These are phyloP conservation scores for Nyctibius grandis DNA, from an alignment of 2,797 vertebrate genomes.

Conservation along the genomic window DNA sequence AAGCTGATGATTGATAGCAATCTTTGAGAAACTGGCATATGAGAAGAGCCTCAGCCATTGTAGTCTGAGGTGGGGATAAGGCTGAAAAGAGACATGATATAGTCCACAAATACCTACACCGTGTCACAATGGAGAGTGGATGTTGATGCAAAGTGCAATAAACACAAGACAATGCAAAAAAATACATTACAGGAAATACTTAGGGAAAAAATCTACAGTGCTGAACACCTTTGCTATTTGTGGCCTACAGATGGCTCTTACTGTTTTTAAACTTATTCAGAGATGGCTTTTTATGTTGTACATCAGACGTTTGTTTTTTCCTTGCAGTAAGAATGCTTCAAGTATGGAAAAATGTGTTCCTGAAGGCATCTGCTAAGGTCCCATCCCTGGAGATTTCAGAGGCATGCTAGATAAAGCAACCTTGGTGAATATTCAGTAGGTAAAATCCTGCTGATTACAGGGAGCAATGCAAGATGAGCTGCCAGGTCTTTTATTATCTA, in stretches of 20 bases:
- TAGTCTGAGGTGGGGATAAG: not conserved
- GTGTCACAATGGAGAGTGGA: not conserved
- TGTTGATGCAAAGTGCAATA: not conserved
- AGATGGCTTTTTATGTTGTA: not conserved
- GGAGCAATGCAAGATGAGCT: conserved; percentile 3
- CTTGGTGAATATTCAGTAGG: conserved; percentile 30
- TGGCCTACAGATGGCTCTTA: conserved; percentile 22
- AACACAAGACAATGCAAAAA: not conserved
- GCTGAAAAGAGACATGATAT: not conserved
- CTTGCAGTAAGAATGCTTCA: not conserved
- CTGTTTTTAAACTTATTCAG: not conserved
- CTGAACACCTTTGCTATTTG: conserved; percentile 11
- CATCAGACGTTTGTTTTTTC: not conserved
- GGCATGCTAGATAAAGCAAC: not conserved
- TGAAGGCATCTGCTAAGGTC: conserved; percentile 21
- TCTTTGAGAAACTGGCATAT: not conserved
- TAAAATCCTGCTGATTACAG: conserved; percentile 42
- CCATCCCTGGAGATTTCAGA: not conserved
- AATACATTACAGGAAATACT: not conserved
- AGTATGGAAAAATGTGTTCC: conserved; percentile 12
- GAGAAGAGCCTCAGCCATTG: not conserved
- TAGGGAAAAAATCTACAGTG: not conserved
- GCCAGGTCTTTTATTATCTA: conserved; percentile 45
- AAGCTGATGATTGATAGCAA: not conserved
- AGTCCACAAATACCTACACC: not conserved